These are phyloP conservation scores for Drosophila bocqueti DNA, from an alignment of 1,140 invertebrate genomes.

Conservation along the genomic window DNA sequence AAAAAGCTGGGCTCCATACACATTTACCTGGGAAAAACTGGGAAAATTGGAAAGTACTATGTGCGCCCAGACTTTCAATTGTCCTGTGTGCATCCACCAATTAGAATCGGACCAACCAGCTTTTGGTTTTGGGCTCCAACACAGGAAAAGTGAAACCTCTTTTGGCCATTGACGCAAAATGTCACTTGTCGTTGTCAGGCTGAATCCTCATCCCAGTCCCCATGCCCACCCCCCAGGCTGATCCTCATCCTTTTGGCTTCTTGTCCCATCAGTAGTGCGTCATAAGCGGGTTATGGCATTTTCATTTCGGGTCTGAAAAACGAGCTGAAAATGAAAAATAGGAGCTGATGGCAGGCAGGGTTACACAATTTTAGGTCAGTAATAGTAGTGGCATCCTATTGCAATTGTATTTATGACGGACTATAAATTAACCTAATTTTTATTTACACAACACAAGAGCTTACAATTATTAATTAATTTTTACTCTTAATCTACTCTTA, in stretches of 20 bases:
- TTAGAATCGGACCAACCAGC: constrained; percentile 38
- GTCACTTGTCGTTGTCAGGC: constrained; percentile 51
- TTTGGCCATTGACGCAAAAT: constrained; percentile 58
- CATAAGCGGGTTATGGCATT: constrained; percentile 75
- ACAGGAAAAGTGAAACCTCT: constrained; percentile 34
- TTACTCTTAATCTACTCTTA: no score
- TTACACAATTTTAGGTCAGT: constrained; percentile 8
- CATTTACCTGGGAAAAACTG: constrained; percentile 8
- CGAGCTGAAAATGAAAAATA: constrained; percentile 22
- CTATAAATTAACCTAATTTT: not conserved
- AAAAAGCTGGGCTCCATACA: not conserved
- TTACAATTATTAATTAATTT: no score
- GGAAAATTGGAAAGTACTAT: not conserved
- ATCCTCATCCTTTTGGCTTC: constrained; percentile 9
- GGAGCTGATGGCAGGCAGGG: not conserved
- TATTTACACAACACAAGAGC: not conserved
- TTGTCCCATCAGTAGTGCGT: constrained; percentile 44
- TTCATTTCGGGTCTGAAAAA: constrained; percentile 40
- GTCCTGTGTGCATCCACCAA: constrained; percentile 55
- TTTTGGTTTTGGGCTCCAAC: constrained; percentile 7
- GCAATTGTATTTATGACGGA: constrained; percentile 4
- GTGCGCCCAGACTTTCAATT: constrained; percentile 20
- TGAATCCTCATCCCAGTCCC: constrained; percentile 11
- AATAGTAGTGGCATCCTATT: not conserved
- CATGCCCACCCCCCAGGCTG: constrained; percentile 1